Evolutionary conservation across 37 sponge, comb jelly and placozoan species (phyloP).

Genomic region (Bolinopsis microptera): DNA sequence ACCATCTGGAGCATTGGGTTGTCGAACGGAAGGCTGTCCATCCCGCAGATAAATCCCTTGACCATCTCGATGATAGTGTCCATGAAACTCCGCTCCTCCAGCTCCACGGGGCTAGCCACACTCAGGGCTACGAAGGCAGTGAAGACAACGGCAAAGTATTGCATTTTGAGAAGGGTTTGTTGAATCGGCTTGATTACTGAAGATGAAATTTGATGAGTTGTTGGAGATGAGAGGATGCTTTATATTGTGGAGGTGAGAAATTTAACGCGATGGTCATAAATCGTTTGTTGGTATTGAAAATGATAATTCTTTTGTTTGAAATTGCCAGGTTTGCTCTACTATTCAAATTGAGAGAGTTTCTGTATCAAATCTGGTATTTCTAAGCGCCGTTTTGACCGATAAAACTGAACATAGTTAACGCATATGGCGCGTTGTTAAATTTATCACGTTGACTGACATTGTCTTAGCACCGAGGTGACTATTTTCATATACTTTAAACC

Average conservation of each 20-base stretch:
- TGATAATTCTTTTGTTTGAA: background rate
- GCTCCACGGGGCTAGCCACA: background rate
- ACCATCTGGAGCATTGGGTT: background rate
- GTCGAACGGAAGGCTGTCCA: background rate
- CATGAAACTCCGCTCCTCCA: background rate
- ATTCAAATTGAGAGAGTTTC: too few species aligned
- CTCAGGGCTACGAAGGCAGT: background rate
- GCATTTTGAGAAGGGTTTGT: background rate
- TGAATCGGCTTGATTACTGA: background rate
- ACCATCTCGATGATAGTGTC: background rate
- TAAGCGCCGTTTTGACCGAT: too few species aligned
- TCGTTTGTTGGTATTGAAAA: background rate
- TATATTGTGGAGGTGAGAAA: background rate
- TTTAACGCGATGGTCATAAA: background rate
- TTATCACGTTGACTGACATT: too few species aligned
- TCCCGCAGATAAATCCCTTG: background rate
- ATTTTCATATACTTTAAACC: too few species aligned
- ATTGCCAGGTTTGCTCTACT: too few species aligned
- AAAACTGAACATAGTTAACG: too few species aligned
- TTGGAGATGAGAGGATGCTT: background rate
- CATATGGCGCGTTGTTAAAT: too few species aligned
- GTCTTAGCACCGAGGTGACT: too few species aligned
- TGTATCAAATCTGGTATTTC: too few species aligned
- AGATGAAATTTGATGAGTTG: background rate
- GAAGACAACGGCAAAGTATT: background rate